A percentile compares a stretch with the other conserved stretches of the same genome.
Conservation (phyloP, 2,888 invertebrate genomes). For the Cacoxenus indagator region DNA sequence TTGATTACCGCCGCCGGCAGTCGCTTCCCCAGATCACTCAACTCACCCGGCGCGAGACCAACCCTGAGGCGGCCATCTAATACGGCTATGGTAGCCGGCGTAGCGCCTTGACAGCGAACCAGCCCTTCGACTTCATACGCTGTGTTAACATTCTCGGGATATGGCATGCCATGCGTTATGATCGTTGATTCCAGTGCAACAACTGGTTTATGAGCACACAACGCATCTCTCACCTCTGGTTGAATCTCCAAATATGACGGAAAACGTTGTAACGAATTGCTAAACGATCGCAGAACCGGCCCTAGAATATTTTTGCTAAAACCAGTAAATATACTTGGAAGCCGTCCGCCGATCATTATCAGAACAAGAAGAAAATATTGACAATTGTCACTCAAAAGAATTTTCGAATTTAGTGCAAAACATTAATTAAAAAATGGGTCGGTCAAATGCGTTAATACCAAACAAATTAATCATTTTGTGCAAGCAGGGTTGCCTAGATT, state of each 20-base stretch:
- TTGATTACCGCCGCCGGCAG: constrained; percentile 74
- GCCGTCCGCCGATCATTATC: background rate
- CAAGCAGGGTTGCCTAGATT: no score
- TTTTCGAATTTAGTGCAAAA: no score
- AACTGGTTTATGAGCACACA: constrained; percentile 78
- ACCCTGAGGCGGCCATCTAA: constrained; percentile 86
- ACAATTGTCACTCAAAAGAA: background rate
- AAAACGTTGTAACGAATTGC: background rate
- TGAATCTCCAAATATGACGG: constrained; percentile 69
- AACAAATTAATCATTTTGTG: no score
- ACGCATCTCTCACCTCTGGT: constrained; percentile 78
- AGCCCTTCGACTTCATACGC: constrained; percentile 83
- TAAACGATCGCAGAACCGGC: background rate
- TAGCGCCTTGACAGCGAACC: constrained; percentile 82
- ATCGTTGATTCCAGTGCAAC: constrained; percentile 98
- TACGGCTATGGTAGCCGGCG: constrained; percentile 94
- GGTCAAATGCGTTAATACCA: no score
- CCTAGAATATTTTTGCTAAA: background rate
- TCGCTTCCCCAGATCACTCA: constrained; percentile 76
- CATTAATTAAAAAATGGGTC: no score
- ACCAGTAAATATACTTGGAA: background rate
- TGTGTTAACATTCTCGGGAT: constrained; percentile 89
- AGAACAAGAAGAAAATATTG: background rate
- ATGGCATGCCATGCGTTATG: constrained; percentile 98
- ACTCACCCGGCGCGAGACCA: constrained; percentile 78